Evolutionary conservation across 2,888 invertebrate genomes (phyloP), one percentile per base, ranked within the genome.

Genomic region (Mimachlamys varia): DNA sequence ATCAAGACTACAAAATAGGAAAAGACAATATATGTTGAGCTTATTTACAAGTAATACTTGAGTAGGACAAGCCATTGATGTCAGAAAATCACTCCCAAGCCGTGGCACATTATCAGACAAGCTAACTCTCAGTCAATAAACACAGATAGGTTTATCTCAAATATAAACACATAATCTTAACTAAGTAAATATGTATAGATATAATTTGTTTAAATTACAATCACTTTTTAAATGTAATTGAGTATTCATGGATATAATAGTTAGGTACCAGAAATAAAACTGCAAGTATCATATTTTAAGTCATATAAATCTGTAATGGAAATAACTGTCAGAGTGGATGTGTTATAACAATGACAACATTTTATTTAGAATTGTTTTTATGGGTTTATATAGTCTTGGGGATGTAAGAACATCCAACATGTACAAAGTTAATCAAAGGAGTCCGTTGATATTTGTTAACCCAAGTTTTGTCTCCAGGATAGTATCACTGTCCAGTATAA

Each of bases 71-170:
- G 44, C 44, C 53, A 2, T 13, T 2, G 5, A 58, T 19, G 22
- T 58, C 22, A 76, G 76, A 33, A 76, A 33, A 76, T 76, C 76
- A 33, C 33, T 27, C 76, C 3, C 22, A 76, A 33, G 76, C 33
- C 58, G 10, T 12, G 33, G 76, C 33, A 76, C 27, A 76, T 76
- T 76, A 76, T 76, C 76, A 76, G 76, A 27, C 76, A 33, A 33
- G 76, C 19, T 33, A 22, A 76, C 76, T 7, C 76, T 76, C 76
- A 27, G 76, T 76, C 76, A 76, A 76, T 76, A 76, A 76, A 76
- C 76, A 76, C 76, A 76, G 76, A 76, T 76, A 76, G 12, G 7
- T 33, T 76, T 76, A 76, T 76, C 76, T 76, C 76, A 33, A 27
- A 27, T 27, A 76, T 33, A 76, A 76, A 76, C 27, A 76, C 33